These are phyloP conservation scores for Hydraecia micacea DNA, from an alignment of 2,888 invertebrate genomes.

Conservation along the genomic window DNA sequence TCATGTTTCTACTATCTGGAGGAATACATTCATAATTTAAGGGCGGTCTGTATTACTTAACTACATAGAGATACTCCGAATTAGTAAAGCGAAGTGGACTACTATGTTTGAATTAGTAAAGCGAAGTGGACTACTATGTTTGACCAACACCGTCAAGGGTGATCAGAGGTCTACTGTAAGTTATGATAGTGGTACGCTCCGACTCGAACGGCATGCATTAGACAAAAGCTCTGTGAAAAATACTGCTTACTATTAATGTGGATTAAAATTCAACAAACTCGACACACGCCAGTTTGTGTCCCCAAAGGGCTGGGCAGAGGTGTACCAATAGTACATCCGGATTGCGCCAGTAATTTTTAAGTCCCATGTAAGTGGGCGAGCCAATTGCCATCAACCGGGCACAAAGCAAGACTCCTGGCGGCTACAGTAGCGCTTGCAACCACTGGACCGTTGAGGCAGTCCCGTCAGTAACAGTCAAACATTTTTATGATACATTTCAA, in stretches of 20 bases:
- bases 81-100: background rate
- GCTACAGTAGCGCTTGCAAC: background rate
- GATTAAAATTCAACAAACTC: background rate
- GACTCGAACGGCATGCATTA: background rate
- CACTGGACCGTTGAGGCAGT: background rate
- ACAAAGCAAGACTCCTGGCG: background rate
- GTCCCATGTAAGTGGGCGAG: too few relatives aligned
- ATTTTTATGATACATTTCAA: background rate
- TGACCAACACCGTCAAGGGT: background rate
- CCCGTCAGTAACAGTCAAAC: background rate
- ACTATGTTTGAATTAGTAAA: background rate
- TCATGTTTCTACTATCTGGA: background rate
- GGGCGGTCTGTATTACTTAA: background rate
- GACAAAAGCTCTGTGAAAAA: background rate
- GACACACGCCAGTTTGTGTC: too few relatives aligned
- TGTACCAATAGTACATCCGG: background rate
- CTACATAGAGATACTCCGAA: background rate
- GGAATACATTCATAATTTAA: slow-evolving; percentile 29
- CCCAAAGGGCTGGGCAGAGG: background rate
- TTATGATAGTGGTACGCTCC: background rate
- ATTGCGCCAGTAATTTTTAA: too few relatives aligned
- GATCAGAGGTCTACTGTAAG: too few relatives aligned
- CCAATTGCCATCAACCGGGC: background rate
- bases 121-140: background rate
- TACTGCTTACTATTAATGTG: background rate